Evolutionary conservation across 2,113 vertebrate species (phyloP).

Genomic region (Xiphorhynchus elegans): DNA sequence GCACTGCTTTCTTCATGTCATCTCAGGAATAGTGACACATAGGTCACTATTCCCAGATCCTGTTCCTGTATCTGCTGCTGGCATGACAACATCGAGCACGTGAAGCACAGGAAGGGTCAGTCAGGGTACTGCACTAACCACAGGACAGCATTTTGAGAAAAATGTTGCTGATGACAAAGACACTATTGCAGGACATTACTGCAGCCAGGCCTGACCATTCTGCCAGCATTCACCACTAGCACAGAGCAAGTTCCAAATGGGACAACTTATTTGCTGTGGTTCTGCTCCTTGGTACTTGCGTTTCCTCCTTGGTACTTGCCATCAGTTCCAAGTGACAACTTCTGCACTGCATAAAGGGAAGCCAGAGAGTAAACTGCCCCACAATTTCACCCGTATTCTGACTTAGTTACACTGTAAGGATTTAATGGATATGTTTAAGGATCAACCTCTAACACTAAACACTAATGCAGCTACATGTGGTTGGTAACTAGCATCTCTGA

Average conservation of each 20-base stretch:
- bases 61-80: rapidly evolving
- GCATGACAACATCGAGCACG: rapidly evolving
- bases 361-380: neutral
- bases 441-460: neutral
- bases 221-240: neutral
- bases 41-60: neutral
- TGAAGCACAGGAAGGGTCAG: neutral
- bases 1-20: neutral
- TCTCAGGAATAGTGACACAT: neutral
- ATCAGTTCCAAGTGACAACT: neutral
- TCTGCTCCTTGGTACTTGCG: no score
- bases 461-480: neutral
- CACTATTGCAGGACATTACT: neutral
- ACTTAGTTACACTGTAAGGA: neutral
- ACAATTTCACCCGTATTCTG: neutral
- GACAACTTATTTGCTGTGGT: neutral
- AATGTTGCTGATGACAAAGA: neutral
- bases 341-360: neutral
- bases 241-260: neutral
- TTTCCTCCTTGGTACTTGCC: neutral
- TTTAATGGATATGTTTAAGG: neutral
- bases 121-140: neutral
- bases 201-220: neutral
- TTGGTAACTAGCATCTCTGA: neutral
- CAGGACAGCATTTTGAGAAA: neutral